These are phyloP conservation scores for Rhopalosiphum maidis DNA, from an alignment of 1,140 invertebrate genomes.

Conservation along the genomic window DNA sequence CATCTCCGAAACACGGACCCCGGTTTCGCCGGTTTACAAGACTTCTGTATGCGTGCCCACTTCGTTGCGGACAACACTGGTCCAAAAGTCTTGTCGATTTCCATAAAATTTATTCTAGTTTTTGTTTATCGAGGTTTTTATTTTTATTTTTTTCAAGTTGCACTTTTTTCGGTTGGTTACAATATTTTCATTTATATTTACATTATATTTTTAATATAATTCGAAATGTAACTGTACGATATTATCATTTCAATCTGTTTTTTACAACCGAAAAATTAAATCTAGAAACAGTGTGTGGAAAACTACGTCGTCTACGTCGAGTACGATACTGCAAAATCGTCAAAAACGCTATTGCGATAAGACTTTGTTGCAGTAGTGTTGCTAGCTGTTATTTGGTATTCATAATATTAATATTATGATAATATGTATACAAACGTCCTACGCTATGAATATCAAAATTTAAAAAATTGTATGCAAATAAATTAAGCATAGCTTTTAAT, in stretches of 20 bases:
- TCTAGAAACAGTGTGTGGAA: not conserved
- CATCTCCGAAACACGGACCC: not conserved
- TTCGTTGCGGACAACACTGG: not conserved
- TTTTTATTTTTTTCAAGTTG: not conserved
- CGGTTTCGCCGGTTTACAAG: not conserved
- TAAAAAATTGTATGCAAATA: not conserved
- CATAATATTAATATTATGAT: not conserved
- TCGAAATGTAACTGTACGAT: not conserved
- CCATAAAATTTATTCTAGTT: not conserved
- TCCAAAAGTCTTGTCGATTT: not conserved
- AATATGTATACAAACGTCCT: not conserved
- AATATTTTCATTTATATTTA: too few species aligned
- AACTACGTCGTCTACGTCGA: not conserved
- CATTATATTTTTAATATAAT: not conserved
- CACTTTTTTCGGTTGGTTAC: not conserved
- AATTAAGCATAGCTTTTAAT: not conserved
- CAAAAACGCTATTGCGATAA: not conserved
- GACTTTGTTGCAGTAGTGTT: not conserved
- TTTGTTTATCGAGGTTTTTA: not conserved
- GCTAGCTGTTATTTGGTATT: not conserved
- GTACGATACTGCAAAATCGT: not conserved
- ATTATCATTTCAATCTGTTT: not conserved
- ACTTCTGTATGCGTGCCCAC: not conserved
- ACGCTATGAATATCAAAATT: not conserved
- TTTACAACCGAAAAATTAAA: not conserved